Base-by-base conservation (phyloP, 1,140 invertebrate species). In the Bombus huntii region DNA sequence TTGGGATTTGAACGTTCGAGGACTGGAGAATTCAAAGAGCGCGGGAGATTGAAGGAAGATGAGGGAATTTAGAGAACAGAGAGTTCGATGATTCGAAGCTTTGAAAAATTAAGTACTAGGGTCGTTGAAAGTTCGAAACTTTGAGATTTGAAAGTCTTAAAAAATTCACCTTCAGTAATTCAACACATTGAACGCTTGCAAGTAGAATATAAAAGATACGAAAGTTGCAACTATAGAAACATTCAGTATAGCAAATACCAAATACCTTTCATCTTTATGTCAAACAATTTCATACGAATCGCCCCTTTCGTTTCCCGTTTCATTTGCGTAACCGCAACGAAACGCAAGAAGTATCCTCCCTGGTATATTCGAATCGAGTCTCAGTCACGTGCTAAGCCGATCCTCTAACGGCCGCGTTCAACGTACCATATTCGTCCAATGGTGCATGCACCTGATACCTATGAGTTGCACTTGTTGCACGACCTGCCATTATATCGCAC, bases 371-470 rank as follows among this genome's bases (percentile, higher is more conserved):
- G 74, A 70, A 75, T 47, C 25, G 53, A 74, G 88, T 79, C 75
- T 62, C 86, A 80, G 86, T 90, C 88, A 90, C 89, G 89, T 88
- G 88, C 79, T 68, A 71, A n/a, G 65, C 53, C 76, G 85, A 89
- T 81, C 28, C 74, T 74, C 65, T 85, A 90, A 90, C 88, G 89
- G 89, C 68, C 72, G 57, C 80, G 65, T 80, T 88, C 86, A 82
- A 80, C 79, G 70, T 81, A 73, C 78, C 34, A 57, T 72, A 62
- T 39, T 83, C 78, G 37, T 83, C 53, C 73, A 82, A 81, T 73
- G 66, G 81, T 75, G 78, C 68, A 83, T 76, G 88, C 92, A 93
- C 92, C 92, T 94, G 92, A 94, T 93, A 91, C 89, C 90, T 78
- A 88, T 28, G 70, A 90, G 82, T 90, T 80, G 88, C 88, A 92